phyloP scores from a whole-genome alignment of 2,888 invertebrate genomes.

The Torymus texanus region DNA sequence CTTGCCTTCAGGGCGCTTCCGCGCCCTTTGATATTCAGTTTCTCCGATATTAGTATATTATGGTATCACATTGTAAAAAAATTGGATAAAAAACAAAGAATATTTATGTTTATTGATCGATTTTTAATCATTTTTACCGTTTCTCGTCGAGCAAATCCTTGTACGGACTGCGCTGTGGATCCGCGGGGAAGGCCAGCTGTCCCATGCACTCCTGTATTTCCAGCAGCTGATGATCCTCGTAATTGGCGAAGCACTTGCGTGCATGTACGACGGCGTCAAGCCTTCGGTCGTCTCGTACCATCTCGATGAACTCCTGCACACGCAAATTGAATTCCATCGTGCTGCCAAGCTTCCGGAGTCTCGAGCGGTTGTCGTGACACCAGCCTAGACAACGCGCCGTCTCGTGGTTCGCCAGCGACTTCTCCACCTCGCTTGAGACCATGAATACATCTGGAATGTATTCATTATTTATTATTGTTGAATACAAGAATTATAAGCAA shows the following conservation, averaged over 20 bases:
- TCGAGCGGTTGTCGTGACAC: conserved; percentile 98
- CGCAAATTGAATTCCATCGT: conserved; percentile 96
- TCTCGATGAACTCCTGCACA: conserved; percentile 95
- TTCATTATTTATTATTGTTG: too few species aligned
- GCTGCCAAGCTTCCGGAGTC: conserved; percentile 94
- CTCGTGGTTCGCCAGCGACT: conserved; percentile 87
- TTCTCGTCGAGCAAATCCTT: conserved; percentile 80
- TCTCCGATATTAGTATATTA: too few species aligned
- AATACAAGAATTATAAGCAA: too few species aligned
- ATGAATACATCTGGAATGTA: conserved; percentile 86
- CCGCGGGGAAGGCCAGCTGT: conserved; percentile 92
- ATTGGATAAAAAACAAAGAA: too few species aligned
- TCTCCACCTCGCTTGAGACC: conserved; percentile 90
- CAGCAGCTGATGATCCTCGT: conserved; percentile 89
- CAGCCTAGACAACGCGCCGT: conserved; percentile 93
- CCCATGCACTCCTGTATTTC: conserved; percentile 97
- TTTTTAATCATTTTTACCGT: conserved; percentile 72
- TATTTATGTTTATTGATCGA: not conserved
- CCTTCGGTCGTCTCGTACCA: conserved; percentile 89
- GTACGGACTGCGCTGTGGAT: conserved; percentile 83
- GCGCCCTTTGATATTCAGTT: too few species aligned
- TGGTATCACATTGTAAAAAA: too few species aligned
- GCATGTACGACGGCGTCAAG: conserved; percentile 97
- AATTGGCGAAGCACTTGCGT: conserved; percentile 91
- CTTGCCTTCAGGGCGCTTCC: too few species aligned